Evolutionary conservation across 2,888 invertebrate genomes (phyloP), one percentile per base, ranked within the genome.

Genomic region (Polydesmus complanatus): DNA sequence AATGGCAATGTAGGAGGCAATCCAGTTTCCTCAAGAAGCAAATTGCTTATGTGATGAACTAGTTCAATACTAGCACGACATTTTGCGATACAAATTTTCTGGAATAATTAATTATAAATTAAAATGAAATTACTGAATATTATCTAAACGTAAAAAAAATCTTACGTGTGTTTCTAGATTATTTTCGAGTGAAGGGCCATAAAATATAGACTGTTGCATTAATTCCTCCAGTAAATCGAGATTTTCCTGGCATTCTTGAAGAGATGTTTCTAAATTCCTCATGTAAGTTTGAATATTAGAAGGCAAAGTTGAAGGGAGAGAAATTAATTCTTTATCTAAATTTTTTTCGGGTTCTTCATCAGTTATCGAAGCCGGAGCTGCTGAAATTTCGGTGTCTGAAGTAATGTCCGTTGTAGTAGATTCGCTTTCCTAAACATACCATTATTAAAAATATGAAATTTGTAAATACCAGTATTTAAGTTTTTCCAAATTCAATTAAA

Each of bases 201-300:
- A 56, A 8, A 63, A 65, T 8, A 66, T 65, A 22, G 58, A 59
- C 48, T 61, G 63, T 19, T 61, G 58, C 2, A 67, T 54, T 0
- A 62, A 62, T 47, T 74, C 77, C 70, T 86, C 81, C 23, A 90
- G 74, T 8, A 80, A 78, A 59, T 83, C 80, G 2, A 90, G 74
- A 63, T 84, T 81, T 5, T 77, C 78, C 54, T 79, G 79, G 65
- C 86, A 84, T 69, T 91, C 90, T 52, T 75, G 75, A 2, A 89
- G 78, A 0, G 88, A 89, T 2, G 82, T 80, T 50, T 80, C 78
- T 48, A 91, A 74, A 72, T 91, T 89, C 67, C 81, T 83, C 60
- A 83, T 75, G 70, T 89, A 91, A 0, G 88, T 89, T 70, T 90
- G 89, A 72, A 86, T 85, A 2, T 88, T 84, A 50, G 88, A 88